Evolutionary conservation across 2,113 vertebrate species (phyloP).

Genomic region (Neotoma lepida): DNA sequence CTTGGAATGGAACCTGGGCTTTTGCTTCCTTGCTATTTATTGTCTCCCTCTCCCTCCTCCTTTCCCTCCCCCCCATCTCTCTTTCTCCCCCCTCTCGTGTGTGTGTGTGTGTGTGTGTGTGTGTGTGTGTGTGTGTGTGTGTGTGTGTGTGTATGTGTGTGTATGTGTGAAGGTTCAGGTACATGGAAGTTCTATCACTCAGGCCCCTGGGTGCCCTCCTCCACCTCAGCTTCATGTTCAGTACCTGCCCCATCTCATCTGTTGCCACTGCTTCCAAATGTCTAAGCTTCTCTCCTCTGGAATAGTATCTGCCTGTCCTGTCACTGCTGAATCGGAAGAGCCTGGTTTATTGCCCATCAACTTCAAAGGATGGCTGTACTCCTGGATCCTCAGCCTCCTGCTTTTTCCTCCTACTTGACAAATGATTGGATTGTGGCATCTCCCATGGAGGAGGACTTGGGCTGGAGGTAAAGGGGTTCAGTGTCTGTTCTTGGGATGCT

Average conservation of each 20-base stretch:
- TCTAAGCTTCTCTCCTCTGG: background rate
- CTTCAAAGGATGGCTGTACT: background rate
- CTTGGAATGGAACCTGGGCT: background rate
- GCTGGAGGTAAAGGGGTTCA: background rate
- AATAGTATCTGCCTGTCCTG: background rate
- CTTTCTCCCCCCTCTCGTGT: background rate
- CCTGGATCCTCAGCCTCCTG: background rate
- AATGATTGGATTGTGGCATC: background rate
- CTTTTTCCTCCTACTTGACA: background rate
- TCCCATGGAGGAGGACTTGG: background rate
- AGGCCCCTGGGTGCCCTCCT: background rate
- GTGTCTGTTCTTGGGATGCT: conserved; percentile 4
- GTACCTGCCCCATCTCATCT: background rate
- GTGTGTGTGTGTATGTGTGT: background rate
- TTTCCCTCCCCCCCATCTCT: background rate
- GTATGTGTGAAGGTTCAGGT: background rate
- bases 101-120: background rate
- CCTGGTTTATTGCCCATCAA: background rate
- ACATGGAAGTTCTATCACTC: no score
- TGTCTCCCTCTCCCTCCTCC: background rate
- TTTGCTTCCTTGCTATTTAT: background rate
- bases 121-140: background rate
- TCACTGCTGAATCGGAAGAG: background rate
- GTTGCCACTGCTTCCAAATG: no score
- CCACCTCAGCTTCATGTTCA: accelerated